Percentiles rank a stretch among this genome's conserved stretches.
phyloP scores from a whole-genome alignment of 2,888 invertebrate genomes.

The Cetonia aurata region DNA sequence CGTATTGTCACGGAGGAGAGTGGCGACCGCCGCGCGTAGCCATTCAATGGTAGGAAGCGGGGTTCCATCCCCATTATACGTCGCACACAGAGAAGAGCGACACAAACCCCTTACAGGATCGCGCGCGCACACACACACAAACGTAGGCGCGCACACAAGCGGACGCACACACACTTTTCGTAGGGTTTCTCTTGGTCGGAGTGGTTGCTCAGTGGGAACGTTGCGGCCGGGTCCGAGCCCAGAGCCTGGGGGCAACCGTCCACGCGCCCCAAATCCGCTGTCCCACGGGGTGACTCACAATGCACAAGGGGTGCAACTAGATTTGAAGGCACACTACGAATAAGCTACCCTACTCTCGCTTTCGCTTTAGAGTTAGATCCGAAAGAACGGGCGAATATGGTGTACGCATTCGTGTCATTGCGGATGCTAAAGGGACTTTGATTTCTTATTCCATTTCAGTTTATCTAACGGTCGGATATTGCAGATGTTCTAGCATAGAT shows the following conservation, averaged over 20 bases:
- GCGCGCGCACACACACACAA: constrained; percentile 2
- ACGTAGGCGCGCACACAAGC: neutral
- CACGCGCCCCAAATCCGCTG: constrained; percentile 55
- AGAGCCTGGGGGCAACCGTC: constrained; percentile 52
- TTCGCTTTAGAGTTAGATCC: constrained; percentile 25
- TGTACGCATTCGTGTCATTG: constrained; percentile 19
- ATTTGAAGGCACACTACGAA: constrained; percentile 43
- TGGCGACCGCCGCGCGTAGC: constrained; percentile 8
- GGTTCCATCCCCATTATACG: constrained; percentile 43
- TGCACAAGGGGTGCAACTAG: constrained; percentile 43
- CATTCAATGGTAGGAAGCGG: constrained; percentile 45
- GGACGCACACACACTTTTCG: constrained; percentile 30
- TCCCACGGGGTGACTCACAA: constrained; percentile 55
- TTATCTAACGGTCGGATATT: too few relatives aligned
- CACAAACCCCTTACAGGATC: constrained; percentile 27
- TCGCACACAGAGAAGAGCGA: constrained; percentile 23
- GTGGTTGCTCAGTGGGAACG: constrained; percentile 65
- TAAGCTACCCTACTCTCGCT: constrained; percentile 37
- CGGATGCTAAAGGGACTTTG: constrained; percentile 24
- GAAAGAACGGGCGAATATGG: constrained; percentile 13
- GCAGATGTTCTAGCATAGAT: too few relatives aligned
- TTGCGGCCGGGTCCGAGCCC: constrained; percentile 58
- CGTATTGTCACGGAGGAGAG: constrained; percentile 41
- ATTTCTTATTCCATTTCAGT: neutral
- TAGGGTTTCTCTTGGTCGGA: constrained; percentile 59